These are phyloP conservation scores for Trachemys scripta DNA, from an alignment of 2,113 vertebrate genomes.

Conservation along the genomic window DNA sequence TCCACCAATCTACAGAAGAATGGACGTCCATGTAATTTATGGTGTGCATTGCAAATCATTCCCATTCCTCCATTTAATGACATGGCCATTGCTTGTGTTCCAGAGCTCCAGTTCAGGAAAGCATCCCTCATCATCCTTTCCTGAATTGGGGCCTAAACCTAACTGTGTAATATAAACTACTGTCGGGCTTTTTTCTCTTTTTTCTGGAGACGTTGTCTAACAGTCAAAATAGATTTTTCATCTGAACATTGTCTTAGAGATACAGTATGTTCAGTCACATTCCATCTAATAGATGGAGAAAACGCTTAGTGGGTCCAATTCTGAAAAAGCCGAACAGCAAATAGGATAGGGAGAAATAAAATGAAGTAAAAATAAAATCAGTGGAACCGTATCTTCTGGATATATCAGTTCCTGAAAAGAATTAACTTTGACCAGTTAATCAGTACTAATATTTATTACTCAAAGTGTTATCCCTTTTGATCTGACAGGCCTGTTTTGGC, in stretches of 20 bases:
- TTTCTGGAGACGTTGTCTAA: neutral
- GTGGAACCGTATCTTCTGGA: constrained; percentile 80
- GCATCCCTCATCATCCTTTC: neutral
- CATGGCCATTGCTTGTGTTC: neutral
- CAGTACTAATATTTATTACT: constrained; percentile 90
- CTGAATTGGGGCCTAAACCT: neutral
- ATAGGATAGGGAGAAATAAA: constrained; percentile 22
- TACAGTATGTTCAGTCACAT: neutral
- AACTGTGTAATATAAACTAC: neutral
- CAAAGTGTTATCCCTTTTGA: constrained; percentile 85
- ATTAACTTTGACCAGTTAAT: constrained; percentile 94
- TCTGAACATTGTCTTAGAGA: neutral
- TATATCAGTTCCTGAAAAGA: constrained; percentile 81
- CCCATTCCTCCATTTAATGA: neutral
- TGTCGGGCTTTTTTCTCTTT: neutral
- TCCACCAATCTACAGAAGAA: neutral
- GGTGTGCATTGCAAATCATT: neutral
- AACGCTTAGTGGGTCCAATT: neutral
- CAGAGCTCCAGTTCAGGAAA: neutral
- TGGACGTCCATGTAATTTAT: neutral
- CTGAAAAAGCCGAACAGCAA: neutral
- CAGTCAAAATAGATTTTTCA: neutral
- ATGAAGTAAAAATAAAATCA: constrained; percentile 80
- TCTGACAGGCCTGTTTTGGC: constrained; percentile 92
- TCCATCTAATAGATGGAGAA: neutral